A percentile compares a stretch with the other conserved stretches of the same genome.
Evolutionary conservation across 2,797 vertebrate species (phyloP).

Genomic region (Microctenopoma stevenorrisi): DNA sequence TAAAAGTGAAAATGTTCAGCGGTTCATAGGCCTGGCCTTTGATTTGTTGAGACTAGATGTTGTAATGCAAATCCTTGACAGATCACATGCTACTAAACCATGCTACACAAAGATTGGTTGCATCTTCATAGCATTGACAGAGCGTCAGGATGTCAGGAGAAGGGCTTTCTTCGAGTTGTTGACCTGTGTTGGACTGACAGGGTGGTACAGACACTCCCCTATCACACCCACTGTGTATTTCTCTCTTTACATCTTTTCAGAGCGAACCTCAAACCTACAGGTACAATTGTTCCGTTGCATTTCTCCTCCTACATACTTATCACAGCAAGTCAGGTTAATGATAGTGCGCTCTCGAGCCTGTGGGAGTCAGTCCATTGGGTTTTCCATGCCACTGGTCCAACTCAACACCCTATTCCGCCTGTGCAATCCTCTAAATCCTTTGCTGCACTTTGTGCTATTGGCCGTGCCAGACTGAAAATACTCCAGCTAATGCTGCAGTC

Average conservation of each 20-base stretch:
- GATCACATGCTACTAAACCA: too few relatives aligned
- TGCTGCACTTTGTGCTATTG: constrained; percentile 51
- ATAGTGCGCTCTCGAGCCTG: constrained; percentile 24
- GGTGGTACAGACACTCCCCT: constrained; percentile 16
- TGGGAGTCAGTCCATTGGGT: constrained; percentile 49
- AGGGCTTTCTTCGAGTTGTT: constrained; percentile 19
- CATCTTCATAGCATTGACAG: too few relatives aligned
- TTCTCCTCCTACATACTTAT: constrained; percentile 48
- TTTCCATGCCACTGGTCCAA: constrained; percentile 46
- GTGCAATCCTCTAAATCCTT: constrained; percentile 69
- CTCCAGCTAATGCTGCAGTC: constrained; percentile 38
- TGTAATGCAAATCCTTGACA: too few relatives aligned
- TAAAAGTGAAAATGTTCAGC: not conserved
- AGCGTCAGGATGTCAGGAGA: not conserved
- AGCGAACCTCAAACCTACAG: constrained; percentile 4
- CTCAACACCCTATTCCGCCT: constrained; percentile 33
- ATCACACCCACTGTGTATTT: constrained; percentile 49
- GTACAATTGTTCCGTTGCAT: constrained; percentile 34
- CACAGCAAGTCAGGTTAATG: constrained; percentile 45
- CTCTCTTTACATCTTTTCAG: constrained; percentile 13
- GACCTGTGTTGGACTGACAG: constrained; percentile 24
- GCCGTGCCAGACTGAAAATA: constrained; percentile 43
- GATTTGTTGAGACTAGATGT: too few relatives aligned
- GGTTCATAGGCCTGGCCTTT: not conserved
- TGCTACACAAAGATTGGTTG: too few relatives aligned